These are phyloP conservation scores for Mercenaria mercenaria DNA, from an alignment of 1,140 invertebrate species.

Conservation along the genomic window DNA sequence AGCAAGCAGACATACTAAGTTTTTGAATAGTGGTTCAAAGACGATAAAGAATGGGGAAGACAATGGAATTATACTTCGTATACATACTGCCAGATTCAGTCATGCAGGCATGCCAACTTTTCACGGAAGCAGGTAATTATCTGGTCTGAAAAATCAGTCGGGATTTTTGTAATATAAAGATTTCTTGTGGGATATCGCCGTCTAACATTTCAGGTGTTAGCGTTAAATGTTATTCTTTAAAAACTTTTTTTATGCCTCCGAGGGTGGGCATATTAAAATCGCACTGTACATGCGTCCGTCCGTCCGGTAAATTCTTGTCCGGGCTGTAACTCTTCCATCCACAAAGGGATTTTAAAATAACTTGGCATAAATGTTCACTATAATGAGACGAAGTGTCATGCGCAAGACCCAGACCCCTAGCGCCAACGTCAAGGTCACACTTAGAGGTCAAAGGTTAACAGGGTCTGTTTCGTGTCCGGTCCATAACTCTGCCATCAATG, in stretches of 20 bases:
- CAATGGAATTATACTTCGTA: constrained; percentile 87
- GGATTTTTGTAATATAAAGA: neutral
- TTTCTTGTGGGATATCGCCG: neutral
- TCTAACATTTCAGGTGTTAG: neutral
- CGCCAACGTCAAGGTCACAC: too few relatives aligned
- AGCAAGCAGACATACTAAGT: constrained; percentile 79
- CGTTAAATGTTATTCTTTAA: neutral
- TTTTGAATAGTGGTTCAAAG: constrained; percentile 79
- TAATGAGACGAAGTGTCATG: too few relatives aligned
- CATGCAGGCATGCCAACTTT: constrained; percentile 37
- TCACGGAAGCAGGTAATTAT: constrained; percentile 71
- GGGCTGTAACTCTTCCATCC: too few relatives aligned
- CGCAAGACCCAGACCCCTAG: too few relatives aligned
- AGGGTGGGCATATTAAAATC: too few relatives aligned
- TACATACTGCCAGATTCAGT: constrained; percentile 87
- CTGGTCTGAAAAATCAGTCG: neutral
- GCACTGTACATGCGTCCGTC: too few relatives aligned
- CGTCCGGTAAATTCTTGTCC: too few relatives aligned
- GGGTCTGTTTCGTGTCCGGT: too few relatives aligned
- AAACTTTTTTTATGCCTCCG: neutral
- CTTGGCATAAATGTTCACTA: too few relatives aligned
- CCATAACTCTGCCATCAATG: too few relatives aligned
- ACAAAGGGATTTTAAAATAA: too few relatives aligned
- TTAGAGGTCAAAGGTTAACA: too few relatives aligned
- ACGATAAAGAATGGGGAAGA: constrained; percentile 83